Base-by-base conservation (phyloP, 2,113 vertebrate genomes). In the Aviceda subcristata region DNA sequence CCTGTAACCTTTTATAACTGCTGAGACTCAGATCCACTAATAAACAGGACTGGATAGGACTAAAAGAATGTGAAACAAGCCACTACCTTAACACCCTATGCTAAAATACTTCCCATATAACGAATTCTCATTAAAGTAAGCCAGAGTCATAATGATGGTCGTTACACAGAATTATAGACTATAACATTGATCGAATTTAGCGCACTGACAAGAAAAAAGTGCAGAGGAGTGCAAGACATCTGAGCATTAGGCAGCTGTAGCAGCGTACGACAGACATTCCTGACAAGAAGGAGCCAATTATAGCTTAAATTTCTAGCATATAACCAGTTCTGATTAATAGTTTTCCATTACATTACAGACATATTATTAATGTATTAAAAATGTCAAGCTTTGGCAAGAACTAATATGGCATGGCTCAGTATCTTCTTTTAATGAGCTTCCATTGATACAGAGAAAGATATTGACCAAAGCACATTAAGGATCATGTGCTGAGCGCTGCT, bases 301-400 rank as follows among this genome's bases (percentile, higher is more conserved):
- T 97, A 98, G 86, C 97, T 98, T 98, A 98, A 98, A 98, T 98
- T 98, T 98, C 97, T 98, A 98, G 98, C 98, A 98, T 97, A 90
- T 94, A 98, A 98, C 98, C 98, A 98, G 97, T 97, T 98, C 97
- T 98, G 98, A 99, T 99, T 99, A 99, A 98, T 98, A 98, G 98
- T 98, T 98, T 98, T 97, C 97, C 97, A 98, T 98, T 98, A 97
- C 97, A 96, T 98, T 98, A 98, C 97, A 98, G 97, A 98, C 98
- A 98, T 99, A 99, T 98, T 99, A 99, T 98, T 98, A 99, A 98
- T 98, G 97, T 98, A 98, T 98, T 99, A 98, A 98, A 98, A 98
- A 98, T 98, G 98, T 98, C 97, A 98, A 97, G 98, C 97, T 97
- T 97, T 98, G 97, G 96, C 96, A 98, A 97, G 97, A 97, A 94